A percentile compares a stretch with the other conserved stretches of the same genome.
phyloP scores from a whole-genome alignment of 2,113 vertebrate species.

The Zeus faber region DNA sequence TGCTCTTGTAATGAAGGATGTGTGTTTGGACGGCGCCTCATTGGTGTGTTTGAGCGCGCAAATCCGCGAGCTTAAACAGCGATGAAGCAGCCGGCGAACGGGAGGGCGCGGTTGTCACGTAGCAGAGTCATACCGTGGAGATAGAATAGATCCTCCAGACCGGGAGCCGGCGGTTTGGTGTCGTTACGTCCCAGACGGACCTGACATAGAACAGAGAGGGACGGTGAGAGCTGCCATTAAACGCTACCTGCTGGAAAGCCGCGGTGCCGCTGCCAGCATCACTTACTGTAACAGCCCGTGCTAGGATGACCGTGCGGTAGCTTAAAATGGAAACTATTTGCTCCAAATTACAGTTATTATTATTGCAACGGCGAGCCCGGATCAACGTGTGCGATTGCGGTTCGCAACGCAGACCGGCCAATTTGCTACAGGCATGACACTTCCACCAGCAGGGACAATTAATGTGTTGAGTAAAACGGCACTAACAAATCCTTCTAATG shows the following conservation, averaged over 20 bases:
- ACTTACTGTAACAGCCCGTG: slow-evolving; percentile 14
- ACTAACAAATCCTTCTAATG: slow-evolving; percentile 31
- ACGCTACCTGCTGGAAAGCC: slow-evolving; percentile 21
- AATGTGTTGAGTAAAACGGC: slow-evolving; percentile 22
- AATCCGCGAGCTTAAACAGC: slow-evolving; percentile 41
- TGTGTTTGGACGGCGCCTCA: slow-evolving; percentile 26
- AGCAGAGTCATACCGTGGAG: slow-evolving; percentile 54
- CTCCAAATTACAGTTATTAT: slow-evolving; percentile 40
- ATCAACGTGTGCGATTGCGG: slow-evolving; percentile 15
- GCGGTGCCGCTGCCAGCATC: slow-evolving; percentile 19
- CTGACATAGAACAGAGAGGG: slow-evolving; percentile 53
- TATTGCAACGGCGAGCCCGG: slow-evolving; percentile 38
- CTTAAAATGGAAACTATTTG: slow-evolving; percentile 58
- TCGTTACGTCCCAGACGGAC: slow-evolving; percentile 68
- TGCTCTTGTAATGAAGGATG: slow-evolving; percentile 45
- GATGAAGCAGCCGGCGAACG: slow-evolving; percentile 22
- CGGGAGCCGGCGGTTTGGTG: slow-evolving; percentile 65
- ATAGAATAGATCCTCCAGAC: slow-evolving; percentile 77
- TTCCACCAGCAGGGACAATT: slow-evolving; percentile 21
- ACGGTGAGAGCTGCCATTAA: slow-evolving; percentile 23
- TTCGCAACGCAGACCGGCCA: slow-evolving; percentile 14
- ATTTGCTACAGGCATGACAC: slow-evolving; percentile 19
- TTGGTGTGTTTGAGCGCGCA: slow-evolving; percentile 36
- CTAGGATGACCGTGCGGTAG: slow-evolving; percentile 24
- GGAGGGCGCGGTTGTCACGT: slow-evolving; percentile 18